Base-by-base conservation (phyloP, 2,797 vertebrate species). In the Dipus sagitta region DNA sequence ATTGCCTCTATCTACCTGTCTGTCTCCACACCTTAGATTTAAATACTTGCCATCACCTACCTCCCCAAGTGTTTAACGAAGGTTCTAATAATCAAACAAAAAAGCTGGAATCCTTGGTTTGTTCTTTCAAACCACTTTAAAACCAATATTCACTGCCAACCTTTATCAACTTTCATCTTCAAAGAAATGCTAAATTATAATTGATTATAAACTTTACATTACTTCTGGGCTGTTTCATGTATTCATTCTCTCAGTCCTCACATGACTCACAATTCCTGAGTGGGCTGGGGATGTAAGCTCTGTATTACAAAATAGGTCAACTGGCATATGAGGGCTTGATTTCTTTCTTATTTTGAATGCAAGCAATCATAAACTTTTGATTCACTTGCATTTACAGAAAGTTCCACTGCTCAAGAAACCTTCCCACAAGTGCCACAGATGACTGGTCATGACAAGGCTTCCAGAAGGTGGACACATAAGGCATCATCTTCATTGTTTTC, bases 131-230 rank as follows among this genome's bases (percentile, higher is more conserved):
- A 92, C 67, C 9, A 28, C 86, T 94, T 85, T 42, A 76, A 92
- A 96, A 90, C 77, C 76, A 71, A 15, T n/a, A 52, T 8, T 20
- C 60, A n/a, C 12, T 67, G 60, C 92, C 95, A 88, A 71, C 77
- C 65, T 86, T 92, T 68, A 71, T 85, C 23, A 26, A 81, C 91
- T 92, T 96, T 93, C 89, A 95, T 94, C 87, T 94, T 96, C 96
- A 96, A 93, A 96, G 90, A 89, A 91, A 75, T 60, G 54, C 32
- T 77, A 91, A 96, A 87, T 95, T 58, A 78, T 58, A 60, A 87
- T 94, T 91, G 87, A 92, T 86, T 90, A 82, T 79, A 90, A 90
- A 93, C 62, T 34, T 72, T 81, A 92, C 72, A 68, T 93, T 74
- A 65, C 91, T 93, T 87, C 38, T 54, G 54, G 24, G 60, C 47